Conservation (phyloP, 1,140 invertebrate genomes). For the Amyelois transitella region DNA sequence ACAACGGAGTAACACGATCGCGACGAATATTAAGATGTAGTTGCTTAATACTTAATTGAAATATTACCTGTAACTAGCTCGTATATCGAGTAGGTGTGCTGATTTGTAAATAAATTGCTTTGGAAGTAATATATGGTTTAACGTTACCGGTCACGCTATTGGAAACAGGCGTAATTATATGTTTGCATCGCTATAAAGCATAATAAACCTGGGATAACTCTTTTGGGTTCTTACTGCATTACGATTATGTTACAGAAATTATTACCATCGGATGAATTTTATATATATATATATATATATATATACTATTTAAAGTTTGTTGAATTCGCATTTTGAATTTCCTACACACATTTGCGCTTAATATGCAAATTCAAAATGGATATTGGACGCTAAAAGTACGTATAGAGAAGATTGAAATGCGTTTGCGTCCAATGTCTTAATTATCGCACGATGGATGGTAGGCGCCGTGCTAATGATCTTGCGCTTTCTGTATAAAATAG, state of each 20-base stretch:
- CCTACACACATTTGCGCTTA: not conserved
- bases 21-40: constrained; percentile 32
- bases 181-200: not conserved
- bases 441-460: constrained; percentile 13
- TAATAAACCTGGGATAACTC: not conserved
- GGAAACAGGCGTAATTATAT: not conserved
- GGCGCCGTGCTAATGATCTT: constrained; percentile 14
- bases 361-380: not conserved
- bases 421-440: constrained; percentile 12
- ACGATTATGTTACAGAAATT: too few relatives aligned
- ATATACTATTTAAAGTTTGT: too few relatives aligned
- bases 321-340: not conserved
- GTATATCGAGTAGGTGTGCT: constrained; percentile 8
- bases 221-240: too few relatives aligned
- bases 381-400: not conserved
- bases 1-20: constrained; percentile 24
- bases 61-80: constrained; percentile 12
- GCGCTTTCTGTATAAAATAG: not conserved
- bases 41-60: constrained; percentile 17
- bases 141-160: not conserved
- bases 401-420: constrained; percentile 11
- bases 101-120: constrained; percentile 9
- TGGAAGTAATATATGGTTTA: not conserved
- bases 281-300: too few relatives aligned
- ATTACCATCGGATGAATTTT: too few relatives aligned